phyloP scores from a whole-genome alignment of 2,113 vertebrate species.

The Numenius arquata region DNA sequence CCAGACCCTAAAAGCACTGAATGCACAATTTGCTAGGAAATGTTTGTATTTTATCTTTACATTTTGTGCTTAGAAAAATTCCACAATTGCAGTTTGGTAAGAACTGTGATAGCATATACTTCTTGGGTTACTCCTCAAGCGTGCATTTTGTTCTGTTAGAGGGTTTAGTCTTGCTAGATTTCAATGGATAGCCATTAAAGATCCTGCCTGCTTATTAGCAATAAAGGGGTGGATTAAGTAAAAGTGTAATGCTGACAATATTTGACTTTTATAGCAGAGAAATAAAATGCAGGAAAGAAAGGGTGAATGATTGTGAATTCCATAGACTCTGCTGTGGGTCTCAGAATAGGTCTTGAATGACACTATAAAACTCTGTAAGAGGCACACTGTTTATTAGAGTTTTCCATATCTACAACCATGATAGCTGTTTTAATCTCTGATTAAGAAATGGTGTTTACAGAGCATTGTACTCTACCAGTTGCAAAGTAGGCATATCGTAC shows the following conservation, averaged over 20 bases:
- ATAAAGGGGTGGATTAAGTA: neutral
- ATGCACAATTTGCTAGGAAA: neutral
- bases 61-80: neutral
- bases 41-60: neutral
- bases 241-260: neutral
- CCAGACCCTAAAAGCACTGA: neutral
- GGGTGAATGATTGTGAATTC: neutral
- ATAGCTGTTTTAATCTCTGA: constrained; percentile 49
- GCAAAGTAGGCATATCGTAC: constrained; percentile 12
- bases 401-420: constrained; percentile 7
- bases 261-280: neutral
- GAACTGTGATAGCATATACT: neutral
- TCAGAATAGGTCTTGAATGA: neutral
- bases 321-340: neutral
- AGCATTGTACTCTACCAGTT: neutral
- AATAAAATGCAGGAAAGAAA: neutral
- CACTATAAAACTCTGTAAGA: neutral
- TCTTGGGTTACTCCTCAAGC: neutral
- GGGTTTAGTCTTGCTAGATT: neutral
- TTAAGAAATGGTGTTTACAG: neutral
- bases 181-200: neutral
- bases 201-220: neutral
- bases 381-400: neutral
- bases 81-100: neutral
- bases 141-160: neutral